Conservation (phyloP, 2,797 vertebrate genomes). For the Arctocebus calabarensis region DNA sequence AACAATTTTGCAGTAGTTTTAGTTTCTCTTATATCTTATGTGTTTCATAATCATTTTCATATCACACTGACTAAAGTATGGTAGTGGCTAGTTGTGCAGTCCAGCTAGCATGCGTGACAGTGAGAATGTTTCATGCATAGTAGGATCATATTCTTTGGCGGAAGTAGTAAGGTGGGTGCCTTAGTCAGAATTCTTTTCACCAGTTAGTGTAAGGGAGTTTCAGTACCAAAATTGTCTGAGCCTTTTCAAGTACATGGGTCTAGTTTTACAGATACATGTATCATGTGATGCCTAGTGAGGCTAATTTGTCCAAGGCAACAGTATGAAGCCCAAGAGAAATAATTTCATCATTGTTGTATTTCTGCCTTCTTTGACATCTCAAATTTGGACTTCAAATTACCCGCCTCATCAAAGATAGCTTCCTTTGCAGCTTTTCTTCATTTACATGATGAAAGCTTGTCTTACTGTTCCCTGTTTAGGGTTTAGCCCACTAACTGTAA, state of each 20-base stretch:
- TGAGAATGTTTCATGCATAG: background rate
- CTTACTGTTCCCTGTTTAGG: conserved; percentile 30
- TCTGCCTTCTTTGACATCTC: conserved; percentile 64
- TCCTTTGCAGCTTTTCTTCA: conserved; percentile 64
- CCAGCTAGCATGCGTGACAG: conserved; percentile 4
- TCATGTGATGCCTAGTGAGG: background rate
- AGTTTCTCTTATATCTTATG: conserved; percentile 25
- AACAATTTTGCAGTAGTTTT: background rate
- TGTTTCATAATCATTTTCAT: conserved; percentile 10
- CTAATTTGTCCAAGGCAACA: conserved; percentile 3
- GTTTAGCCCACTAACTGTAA: conserved; percentile 65
- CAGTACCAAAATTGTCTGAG: background rate
- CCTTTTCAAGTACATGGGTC: background rate
- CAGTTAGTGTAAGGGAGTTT: background rate
- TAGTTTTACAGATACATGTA: background rate
- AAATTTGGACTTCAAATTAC: conserved; percentile 54
- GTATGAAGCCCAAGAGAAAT: background rate
- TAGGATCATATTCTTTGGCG: background rate
- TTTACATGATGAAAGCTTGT: conserved; percentile 49
- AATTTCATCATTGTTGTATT: conserved; percentile 16
- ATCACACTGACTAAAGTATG: background rate
- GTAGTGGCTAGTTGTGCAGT: conserved; percentile 31
- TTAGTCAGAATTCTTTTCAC: background rate
- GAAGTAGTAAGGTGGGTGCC: background rate
- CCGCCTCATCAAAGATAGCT: conserved; percentile 35